phyloP scores from a whole-genome alignment of 2,113 vertebrate genomes.

The Noctilio leporinus region DNA sequence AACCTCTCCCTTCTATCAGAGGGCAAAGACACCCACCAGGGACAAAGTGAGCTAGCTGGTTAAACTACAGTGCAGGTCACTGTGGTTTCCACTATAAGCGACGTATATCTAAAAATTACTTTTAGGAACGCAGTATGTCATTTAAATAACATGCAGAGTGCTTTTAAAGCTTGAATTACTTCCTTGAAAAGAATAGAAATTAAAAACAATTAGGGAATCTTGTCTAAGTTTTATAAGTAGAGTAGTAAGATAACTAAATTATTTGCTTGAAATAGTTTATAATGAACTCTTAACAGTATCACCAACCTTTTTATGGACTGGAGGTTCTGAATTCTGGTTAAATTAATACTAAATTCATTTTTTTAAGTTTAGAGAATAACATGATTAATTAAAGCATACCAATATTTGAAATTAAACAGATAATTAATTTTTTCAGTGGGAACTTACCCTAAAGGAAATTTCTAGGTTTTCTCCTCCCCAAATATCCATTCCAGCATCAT shows the following conservation, averaged over 20 bases:
- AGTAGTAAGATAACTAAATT: neutral
- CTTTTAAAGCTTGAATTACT: constrained; percentile 28
- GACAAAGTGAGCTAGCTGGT: neutral
- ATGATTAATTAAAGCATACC: neutral
- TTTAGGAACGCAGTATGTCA: neutral
- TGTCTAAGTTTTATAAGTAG: neutral
- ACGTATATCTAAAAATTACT: neutral
- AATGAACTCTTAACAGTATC: constrained; percentile 17
- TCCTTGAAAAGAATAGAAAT: constrained; percentile 34
- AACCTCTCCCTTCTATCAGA: neutral
- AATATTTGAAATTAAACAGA: constrained; percentile 24
- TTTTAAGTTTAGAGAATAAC: neutral
- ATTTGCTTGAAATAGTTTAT: constrained; percentile 21
- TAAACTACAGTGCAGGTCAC: neutral
- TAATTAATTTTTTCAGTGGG: neutral
- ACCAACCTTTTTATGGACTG: neutral
- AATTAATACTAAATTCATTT: constrained; percentile 23
- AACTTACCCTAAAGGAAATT: constrained; percentile 96
- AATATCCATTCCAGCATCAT: constrained; percentile 99
- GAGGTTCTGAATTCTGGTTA: constrained; percentile 43
- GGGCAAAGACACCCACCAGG: neutral
- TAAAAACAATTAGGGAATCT: neutral
- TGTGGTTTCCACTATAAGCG: neutral
- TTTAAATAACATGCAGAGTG: neutral
- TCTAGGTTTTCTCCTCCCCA: constrained; percentile 99